These are phyloP conservation scores for Microplitis demolitor DNA, from an alignment of 1,140 invertebrate species.

Conservation along the genomic window DNA sequence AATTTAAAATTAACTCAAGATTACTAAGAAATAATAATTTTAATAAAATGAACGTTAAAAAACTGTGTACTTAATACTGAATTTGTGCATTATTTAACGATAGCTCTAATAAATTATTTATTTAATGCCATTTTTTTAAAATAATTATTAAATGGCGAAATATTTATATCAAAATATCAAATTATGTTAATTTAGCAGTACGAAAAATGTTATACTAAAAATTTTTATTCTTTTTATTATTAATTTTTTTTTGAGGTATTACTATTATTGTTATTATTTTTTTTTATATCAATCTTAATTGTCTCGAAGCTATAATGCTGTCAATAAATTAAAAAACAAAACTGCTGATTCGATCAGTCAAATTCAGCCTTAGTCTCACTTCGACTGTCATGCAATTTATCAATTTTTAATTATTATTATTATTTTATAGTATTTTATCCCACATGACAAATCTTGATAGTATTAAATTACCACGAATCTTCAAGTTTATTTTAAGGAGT, in stretches of 20 bases:
- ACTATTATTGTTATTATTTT: neutral
- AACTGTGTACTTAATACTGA: conserved; percentile 29
- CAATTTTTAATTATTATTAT: conserved; percentile 33
- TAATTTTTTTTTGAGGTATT: neutral
- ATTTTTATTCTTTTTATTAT: neutral
- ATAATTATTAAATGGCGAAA: no score
- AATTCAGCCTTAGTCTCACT: conserved; percentile 54
- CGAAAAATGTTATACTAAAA: neutral
- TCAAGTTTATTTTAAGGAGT: no score
- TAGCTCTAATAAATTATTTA: neutral
- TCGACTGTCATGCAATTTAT: conserved; percentile 49
- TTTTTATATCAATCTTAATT: no score
- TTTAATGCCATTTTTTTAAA: neutral
- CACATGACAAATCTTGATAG: neutral
- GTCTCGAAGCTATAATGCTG: no score
- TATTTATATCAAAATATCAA: conserved; percentile 1
- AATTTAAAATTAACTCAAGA: neutral
- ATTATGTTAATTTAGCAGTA: neutral
- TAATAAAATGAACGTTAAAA: neutral
- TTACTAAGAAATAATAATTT: neutral
- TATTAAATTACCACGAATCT: no score
- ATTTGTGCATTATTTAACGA: conserved; percentile 29
- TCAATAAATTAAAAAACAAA: neutral
- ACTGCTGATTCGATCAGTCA: conserved; percentile 30
- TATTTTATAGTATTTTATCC: neutral